These are phyloP conservation scores for Sepiola atlantica DNA, from an alignment of 2,888 invertebrate species.

Conservation along the genomic window DNA sequence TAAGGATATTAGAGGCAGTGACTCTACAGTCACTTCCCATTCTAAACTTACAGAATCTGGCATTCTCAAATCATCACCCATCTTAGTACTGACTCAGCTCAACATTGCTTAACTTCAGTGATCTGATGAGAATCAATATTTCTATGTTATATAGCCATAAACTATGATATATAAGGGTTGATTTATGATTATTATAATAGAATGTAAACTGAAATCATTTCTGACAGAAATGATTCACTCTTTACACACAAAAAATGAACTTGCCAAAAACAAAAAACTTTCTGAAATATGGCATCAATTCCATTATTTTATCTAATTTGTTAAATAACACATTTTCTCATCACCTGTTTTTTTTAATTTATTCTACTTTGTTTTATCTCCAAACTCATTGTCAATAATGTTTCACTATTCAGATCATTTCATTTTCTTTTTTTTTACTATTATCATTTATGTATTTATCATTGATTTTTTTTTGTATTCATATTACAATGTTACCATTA, in stretches of 20 bases:
- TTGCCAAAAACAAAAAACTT: neutral
- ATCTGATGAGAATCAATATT: too few relatives aligned
- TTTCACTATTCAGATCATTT: neutral
- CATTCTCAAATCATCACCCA: too few relatives aligned
- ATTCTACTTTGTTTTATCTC: neutral
- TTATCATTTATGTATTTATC: neutral
- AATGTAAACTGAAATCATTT: neutral
- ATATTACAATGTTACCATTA: neutral
- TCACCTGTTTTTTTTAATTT: neutral
- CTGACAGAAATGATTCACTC: constrained; percentile 10
- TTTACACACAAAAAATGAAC: neutral
- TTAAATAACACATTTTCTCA: neutral
- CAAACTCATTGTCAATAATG: neutral
- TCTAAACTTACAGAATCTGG: too few relatives aligned
- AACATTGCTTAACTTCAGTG: too few relatives aligned
- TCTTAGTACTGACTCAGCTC: too few relatives aligned
- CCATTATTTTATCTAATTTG: neutral
- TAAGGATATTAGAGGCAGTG: too few relatives aligned
- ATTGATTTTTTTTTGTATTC: neutral
- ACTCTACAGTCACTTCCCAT: too few relatives aligned
- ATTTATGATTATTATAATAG: neutral
- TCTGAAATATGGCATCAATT: neutral
- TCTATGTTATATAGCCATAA: too few relatives aligned
- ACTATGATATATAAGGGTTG: neutral
- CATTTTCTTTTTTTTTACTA: neutral